phyloP scores from a whole-genome alignment of 1,140 invertebrate genomes.

The Bombus fervidus region DNA sequence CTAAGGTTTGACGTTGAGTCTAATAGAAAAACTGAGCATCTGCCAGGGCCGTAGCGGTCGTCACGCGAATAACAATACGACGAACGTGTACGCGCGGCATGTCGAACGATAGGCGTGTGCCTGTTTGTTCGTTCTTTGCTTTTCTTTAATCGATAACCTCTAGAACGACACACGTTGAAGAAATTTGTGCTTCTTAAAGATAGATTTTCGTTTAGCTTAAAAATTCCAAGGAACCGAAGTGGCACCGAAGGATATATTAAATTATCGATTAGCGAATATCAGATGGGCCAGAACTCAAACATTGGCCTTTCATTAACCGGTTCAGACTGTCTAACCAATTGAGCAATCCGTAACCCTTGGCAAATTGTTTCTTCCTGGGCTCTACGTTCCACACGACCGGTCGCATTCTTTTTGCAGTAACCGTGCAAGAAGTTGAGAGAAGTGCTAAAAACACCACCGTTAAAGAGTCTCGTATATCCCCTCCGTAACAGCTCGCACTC shows the following conservation, averaged over 20 bases:
- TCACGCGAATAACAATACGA: slow-evolving; percentile 60
- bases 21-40: slow-evolving; percentile 66
- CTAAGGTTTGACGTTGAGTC: slow-evolving; percentile 54
- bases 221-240: too few species aligned
- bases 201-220: too few species aligned
- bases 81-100: slow-evolving; percentile 7
- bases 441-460: too few species aligned
- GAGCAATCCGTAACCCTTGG: not conserved
- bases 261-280: not conserved
- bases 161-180: too few species aligned
- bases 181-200: too few species aligned
- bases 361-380: not conserved
- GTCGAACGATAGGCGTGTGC: slow-evolving; percentile 10
- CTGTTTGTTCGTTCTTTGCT: not conserved
- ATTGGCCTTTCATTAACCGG: not conserved
- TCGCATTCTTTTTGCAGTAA: too few species aligned
- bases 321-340: not conserved
- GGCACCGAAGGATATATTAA: too few species aligned
- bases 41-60: slow-evolving; percentile 55
- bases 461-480: not conserved
- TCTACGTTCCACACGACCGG: too few species aligned
- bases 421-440: too few species aligned
- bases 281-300: not conserved
- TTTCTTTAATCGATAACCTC: not conserved
- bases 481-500: not conserved